Base-by-base conservation (phyloP, 92 coral and sea anemone species). In the Scolanthus callimorphus region DNA sequence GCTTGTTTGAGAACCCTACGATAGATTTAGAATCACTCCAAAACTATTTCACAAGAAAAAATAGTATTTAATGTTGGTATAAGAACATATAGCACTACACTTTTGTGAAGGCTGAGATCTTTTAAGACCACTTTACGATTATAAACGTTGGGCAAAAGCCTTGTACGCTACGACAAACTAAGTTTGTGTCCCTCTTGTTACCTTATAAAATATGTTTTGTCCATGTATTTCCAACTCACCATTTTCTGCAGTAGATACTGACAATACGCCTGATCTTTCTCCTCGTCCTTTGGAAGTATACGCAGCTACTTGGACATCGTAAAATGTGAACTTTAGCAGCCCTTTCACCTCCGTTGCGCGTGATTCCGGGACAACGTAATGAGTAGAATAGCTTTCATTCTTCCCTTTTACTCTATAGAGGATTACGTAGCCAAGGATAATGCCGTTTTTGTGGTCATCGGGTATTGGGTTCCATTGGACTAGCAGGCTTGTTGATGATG, bases 231-330 rank as follows among this genome's bases (percentile, higher is more conserved):
- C 41, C 41, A 34, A 76, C 89, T 81, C 38, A 91, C 97, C 69
- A 30, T 91, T 87, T 48, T 91, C 95, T 3, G 74, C 62, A 0
- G 97, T 91, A 31, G 62, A 31, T 17, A 77, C 84, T 0, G 58
- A 65, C 51, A 58, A 43, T 17, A 67, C 51, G 13, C 31, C 62
- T 31, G 95, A 77, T 13, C 67, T 52, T 1, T 41, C 59, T 0
- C 97, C 97, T n/a, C 71, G 65, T 11, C 97, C 97, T 49, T 91
- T 91, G 0, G 84, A 73, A n/a, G 95, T 86, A 43, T 63, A 86
- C 11, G 95, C 97, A 13, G 71, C 56, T 21, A 91, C 67, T 11
- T 78, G 63, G 45, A 91, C 70, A 20, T 83, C 71, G 25, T 91
- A 91, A 15, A 59, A 69, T 17, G 95, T 91, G 59, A 55, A 91